Base-by-base conservation (phyloP, 2,888 invertebrate species). In the Lasioglossum morio region DNA sequence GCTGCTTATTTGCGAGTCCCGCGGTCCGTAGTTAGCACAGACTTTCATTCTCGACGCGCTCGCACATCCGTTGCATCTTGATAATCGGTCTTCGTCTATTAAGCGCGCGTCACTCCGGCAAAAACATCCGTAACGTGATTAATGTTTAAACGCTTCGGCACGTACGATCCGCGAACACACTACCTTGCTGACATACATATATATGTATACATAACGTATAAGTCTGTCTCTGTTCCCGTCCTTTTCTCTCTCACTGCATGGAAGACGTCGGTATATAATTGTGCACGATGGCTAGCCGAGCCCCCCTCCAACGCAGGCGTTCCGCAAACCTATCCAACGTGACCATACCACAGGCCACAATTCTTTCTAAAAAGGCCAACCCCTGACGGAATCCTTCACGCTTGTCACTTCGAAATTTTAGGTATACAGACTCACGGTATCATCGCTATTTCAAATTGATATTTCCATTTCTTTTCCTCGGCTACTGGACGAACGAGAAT, bases 111-210 rank as follows among this genome's bases (percentile, higher is more conserved):
- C 92, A 93, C 89, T 91, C 87, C 85, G 87, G 84, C 88, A 91
- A 92, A 93, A 93, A 93, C 93, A 91, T 92, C 90, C 88, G 90
- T 88, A 90, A 87, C 74, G 85, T 84, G 85, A 92, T 91, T 92
- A 92, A 92, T 92, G 92, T 87, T 92, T 87, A 89, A 89, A 75
- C 78, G 82, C 85, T 89, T 86, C 87, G 85, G 86, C 90, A 88
- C 90, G 89, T 82, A 88, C 88, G 90, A 89, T 87, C 86, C 85
- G 74, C 86, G 88, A 90, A 83, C 90, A 90, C 90, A 92, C 90
- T 88, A 92, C 90, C 87, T 90, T 87, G 83, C 83, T 87, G 86
- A 72, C 82, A 76, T 91, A 74, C 40, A 87, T 84, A 57, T 84
- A 72, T 7, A 37, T 60, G 30, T 46, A 70, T 83, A 70, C 74